Evolutionary conservation across 2,797 vertebrate genomes (phyloP).

Genomic region (Falco concolor): DNA sequence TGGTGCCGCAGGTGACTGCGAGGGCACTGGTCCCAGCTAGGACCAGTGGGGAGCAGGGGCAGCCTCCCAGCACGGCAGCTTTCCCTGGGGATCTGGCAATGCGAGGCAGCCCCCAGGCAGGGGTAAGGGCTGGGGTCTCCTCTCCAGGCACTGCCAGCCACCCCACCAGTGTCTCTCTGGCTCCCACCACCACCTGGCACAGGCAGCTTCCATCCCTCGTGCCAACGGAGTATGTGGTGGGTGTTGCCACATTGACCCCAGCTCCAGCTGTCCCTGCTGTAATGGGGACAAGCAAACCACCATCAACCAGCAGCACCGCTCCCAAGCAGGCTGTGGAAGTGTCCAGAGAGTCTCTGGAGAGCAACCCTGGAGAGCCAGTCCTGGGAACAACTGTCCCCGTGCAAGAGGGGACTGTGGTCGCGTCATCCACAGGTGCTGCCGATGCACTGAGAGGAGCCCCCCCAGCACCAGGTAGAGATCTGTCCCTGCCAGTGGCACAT

Average conservation of each 20-base stretch:
- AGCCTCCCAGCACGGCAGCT: rapidly evolving
- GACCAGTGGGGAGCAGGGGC: background rate
- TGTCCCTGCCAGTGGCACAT: rapidly evolving
- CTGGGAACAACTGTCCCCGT: no score
- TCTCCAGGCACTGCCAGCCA: rapidly evolving
- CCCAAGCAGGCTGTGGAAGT: background rate
- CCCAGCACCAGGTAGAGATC: background rate
- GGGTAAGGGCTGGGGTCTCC: background rate
- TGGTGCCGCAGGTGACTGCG: background rate
- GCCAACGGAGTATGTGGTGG: rapidly evolving
- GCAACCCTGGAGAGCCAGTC: background rate
- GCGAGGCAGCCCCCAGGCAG: background rate
- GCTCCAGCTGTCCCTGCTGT: background rate
- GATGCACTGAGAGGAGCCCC: background rate
- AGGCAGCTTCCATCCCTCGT: rapidly evolving
- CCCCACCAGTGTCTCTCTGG: rapidly evolving
- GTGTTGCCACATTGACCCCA: background rate
- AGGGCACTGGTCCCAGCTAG: background rate
- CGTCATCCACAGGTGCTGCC: background rate
- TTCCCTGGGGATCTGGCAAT: rapidly evolving
- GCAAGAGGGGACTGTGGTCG: rapidly evolving
- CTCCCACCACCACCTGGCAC: background rate
- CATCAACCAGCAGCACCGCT: background rate
- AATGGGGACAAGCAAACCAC: background rate
- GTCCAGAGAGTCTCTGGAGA: background rate